phyloP scores from a whole-genome alignment of 2,113 vertebrate species.

The Mesitornis unicolor region DNA sequence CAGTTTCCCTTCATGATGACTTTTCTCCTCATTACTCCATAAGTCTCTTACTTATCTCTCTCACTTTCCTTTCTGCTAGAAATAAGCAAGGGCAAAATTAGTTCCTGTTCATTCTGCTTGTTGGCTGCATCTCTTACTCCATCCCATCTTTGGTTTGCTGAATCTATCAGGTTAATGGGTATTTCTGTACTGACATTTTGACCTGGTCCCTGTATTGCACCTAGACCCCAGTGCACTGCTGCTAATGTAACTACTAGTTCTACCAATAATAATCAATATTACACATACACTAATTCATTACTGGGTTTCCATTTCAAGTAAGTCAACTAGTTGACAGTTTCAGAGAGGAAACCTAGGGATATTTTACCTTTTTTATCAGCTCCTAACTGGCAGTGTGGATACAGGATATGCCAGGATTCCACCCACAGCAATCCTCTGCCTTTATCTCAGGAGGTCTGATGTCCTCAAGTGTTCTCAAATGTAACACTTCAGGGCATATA shows the following conservation, averaged over 20 bases:
- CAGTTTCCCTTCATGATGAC: not conserved
- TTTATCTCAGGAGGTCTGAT: not conserved
- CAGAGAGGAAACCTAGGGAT: not conserved
- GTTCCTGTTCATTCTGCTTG: not conserved
- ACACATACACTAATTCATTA: not conserved
- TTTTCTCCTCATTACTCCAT: not conserved
- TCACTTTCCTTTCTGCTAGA: not conserved
- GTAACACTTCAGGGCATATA: not conserved
- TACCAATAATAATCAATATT: not conserved
- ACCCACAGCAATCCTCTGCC: not conserved
- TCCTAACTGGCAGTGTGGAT: not conserved
- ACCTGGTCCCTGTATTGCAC: not conserved
- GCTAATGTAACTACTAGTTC: not conserved
- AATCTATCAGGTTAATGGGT: not conserved
- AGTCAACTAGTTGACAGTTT: not conserved
- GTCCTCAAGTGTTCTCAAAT: not conserved
- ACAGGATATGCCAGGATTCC: not conserved
- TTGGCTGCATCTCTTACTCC: not conserved
- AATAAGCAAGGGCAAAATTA: not conserved
- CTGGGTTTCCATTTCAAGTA: not conserved
- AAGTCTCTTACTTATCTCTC: not conserved
- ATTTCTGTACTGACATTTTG: not conserved
- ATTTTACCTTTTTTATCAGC: not conserved
- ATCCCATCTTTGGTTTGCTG: not conserved
- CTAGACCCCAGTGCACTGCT: not conserved